phyloP scores from a whole-genome alignment of 2,888 invertebrate species.

The Phoenoteleia sp. region DNA sequence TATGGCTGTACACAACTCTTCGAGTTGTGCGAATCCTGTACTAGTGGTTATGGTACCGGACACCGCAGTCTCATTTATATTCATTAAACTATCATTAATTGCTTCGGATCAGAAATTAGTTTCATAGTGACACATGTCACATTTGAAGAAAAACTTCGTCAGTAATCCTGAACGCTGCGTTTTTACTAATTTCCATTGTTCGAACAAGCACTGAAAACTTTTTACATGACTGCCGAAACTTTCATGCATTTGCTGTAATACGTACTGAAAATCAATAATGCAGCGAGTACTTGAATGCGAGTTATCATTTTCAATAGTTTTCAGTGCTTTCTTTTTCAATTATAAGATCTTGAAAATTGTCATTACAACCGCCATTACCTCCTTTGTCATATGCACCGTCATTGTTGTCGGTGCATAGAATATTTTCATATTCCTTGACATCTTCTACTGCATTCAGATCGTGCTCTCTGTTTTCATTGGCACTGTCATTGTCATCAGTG shows the following conservation, averaged over 20 bases:
- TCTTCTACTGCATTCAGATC: background rate
- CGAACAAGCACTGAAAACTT: background rate
- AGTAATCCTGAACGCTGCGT: background rate
- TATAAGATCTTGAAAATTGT: constrained; percentile 1
- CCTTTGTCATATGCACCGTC: constrained; percentile 6
- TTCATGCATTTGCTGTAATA: background rate
- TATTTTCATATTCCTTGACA: constrained; percentile 4
- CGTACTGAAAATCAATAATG: constrained; percentile 4
- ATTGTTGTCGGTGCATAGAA: background rate
- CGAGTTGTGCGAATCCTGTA: constrained; percentile 11
- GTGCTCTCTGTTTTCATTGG: background rate
- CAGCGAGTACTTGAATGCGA: background rate
- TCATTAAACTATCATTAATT: background rate
- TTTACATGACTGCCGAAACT: constrained; percentile 10
- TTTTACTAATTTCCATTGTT: constrained; percentile 19
- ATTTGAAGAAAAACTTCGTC: constrained; percentile 11
- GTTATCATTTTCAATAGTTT: background rate
- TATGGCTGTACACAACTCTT: constrained; percentile 13
- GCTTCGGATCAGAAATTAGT: constrained; percentile 7
- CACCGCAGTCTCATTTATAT: constrained; percentile 1
- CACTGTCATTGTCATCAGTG: background rate
- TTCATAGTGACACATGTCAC: constrained; percentile 8
- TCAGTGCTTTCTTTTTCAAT: constrained; percentile 2
- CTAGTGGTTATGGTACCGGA: constrained; percentile 4
- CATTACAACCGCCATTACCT: background rate